These are phyloP conservation scores for Indicator maculatus DNA, from an alignment of 2,113 vertebrate species.

Conservation along the genomic window DNA sequence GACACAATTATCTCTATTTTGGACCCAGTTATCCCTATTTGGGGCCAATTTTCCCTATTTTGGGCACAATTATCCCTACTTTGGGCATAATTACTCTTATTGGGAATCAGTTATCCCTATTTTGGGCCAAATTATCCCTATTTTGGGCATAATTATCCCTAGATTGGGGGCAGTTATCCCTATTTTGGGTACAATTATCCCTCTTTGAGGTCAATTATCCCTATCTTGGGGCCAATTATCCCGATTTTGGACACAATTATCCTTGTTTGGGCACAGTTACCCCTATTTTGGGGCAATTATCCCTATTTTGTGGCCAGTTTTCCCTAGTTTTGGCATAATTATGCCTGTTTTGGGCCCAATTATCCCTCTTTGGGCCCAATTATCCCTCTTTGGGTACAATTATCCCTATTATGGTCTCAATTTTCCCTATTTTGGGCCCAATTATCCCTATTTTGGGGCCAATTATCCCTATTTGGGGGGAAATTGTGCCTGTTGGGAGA, in stretches of 20 bases:
- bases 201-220: fast-evolving
- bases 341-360: fast-evolving
- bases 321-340: fast-evolving
- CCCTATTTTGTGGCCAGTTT: neutral
- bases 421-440: too few species aligned
- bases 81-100: neutral
- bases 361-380: fast-evolving
- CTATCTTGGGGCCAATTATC: too few species aligned
- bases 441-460: too few species aligned
- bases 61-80: neutral
- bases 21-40: too few species aligned
- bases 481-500: too few species aligned
- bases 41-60: neutral
- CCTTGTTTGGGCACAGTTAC: neutral
- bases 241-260: neutral
- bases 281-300: neutral
- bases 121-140: neutral
- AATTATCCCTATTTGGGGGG: too few species aligned
- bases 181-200: neutral
- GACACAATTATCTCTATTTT: too few species aligned
- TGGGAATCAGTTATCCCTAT: fast-evolving
- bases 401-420: too few species aligned
- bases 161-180: neutral
- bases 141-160: neutral
- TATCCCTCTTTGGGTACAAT: too few species aligned